Evolutionary conservation across 2,888 invertebrate species (phyloP), one percentile per base, ranked within the genome.

Genomic region (Calameuta filiformis): DNA sequence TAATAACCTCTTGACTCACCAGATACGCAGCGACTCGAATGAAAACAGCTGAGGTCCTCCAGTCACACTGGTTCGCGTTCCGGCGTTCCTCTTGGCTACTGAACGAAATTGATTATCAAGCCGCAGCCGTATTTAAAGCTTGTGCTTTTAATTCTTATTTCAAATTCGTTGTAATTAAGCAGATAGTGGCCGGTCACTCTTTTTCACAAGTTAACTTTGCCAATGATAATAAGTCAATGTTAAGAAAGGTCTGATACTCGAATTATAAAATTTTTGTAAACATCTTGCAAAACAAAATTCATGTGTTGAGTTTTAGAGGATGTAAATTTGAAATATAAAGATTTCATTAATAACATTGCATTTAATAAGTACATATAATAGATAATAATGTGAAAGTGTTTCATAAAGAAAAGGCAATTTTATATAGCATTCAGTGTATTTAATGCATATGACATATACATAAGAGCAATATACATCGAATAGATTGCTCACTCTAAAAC

Each of bases 41-140:
- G 83, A 87, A 88, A 89, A 89, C 90, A 90, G 88, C 90, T 90
- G 89, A 88, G 85, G 83, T 85, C 79, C 80, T 83, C 81, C 86
- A 83, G 87, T 89, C 89, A 90, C 90, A 90, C 88, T 90, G 84
- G 80, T 85, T 83, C 84, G 76, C 40, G 78, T 85, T 85, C 84
- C 87, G 80, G 71, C 78, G 84, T 86, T 88, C 85, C 84, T 77
- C 76, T 74, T 68, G 76, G 69, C 78, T 71, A 35, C 11, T 40
- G 37, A 73, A n/a, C 75, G 40, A 35, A 37, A 77, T 77, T 75
- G 77, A 77, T 77, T 69, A 33, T 69, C n/a, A 3, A 40, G 15
- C 33, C 12, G 15, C 23, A 34, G 34, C 31, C 15, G 34, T 15
- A 71, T 31, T 71, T 15, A 31, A 23, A 23, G 23, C 23, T 56